These are phyloP conservation scores for Galeopsomyia nigrocyanea DNA, from an alignment of 2,888 invertebrate genomes.

Conservation along the genomic window DNA sequence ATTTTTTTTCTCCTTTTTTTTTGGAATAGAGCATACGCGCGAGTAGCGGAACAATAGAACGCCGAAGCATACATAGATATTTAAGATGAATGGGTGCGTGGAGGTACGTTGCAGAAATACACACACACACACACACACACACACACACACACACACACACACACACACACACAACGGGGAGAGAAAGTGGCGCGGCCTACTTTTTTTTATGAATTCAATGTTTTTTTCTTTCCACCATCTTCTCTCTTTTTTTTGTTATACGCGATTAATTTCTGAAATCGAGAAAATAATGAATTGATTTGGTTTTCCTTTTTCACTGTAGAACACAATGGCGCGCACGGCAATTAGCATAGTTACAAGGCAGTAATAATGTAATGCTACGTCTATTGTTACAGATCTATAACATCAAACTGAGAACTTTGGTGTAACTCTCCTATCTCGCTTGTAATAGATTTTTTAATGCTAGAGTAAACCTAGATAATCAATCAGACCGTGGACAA, in stretches of 20 bases:
- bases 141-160: too few species aligned
- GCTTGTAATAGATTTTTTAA: background rate
- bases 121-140: too few species aligned
- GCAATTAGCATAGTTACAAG: conserved; percentile 28
- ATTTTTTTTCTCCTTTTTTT: too few species aligned
- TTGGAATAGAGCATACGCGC: too few species aligned
- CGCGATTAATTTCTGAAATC: conserved; percentile 36
- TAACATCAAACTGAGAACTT: too few species aligned
- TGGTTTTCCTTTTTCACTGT: conserved; percentile 4
- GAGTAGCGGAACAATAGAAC: too few species aligned
- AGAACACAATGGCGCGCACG: conserved; percentile 14
- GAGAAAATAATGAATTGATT: conserved; percentile 33
- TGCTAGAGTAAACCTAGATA: conserved; percentile 4
- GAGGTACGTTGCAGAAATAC: background rate
- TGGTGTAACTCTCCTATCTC: background rate
- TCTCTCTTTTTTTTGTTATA: too few species aligned
- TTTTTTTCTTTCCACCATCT: background rate
- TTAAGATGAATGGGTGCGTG: conserved; percentile 10
- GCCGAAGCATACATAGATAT: background rate
- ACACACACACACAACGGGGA: conserved; percentile 4
- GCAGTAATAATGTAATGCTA: background rate
- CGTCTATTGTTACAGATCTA: conserved; percentile 18
- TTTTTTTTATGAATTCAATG: conserved; percentile 36
- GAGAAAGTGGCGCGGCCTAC: conserved; percentile 39
- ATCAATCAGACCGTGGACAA: conserved; percentile 4